Evolutionary conservation across 2,797 vertebrate species (phyloP), one percentile per base, ranked within the genome.

Genomic region (Lutjanus campechanus): DNA sequence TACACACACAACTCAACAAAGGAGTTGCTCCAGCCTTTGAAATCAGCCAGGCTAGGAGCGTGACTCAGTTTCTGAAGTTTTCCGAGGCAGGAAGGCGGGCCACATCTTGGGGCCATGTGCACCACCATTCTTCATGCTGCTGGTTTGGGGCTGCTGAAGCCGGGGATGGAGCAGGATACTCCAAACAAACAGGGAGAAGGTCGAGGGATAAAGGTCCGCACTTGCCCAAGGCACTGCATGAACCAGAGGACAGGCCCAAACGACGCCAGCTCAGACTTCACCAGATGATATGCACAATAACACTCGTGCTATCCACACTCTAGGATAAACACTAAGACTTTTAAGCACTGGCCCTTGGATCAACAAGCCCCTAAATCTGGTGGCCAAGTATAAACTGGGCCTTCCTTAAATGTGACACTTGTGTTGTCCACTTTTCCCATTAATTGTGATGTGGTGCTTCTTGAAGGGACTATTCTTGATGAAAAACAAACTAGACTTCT

Each of bases 101-200:
- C 88, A 94, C 95, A 94, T 95, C 90, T 93, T 93, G 91, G 89
- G 81, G 72, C 91, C 94, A 94, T 91, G 89, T 95, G 93, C 87
- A 77, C 59, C 13, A 7, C 77, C 36, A 73, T 66, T 81, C 81
- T 81, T 69, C 49, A 59, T 47, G 46, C 84, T 77, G 80, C 83
- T 72, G 72, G 55, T 77, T 81, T 44, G 36, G 69, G 79, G 83
- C 75, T 47, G 29, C 29, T 61, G 63, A 72, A 55, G 73, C 53
- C 22, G 70, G 73, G 77, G 78, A 76, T 46, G 79, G 63, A 81
- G 84, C 55, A n/a, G 64, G 70, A 69, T 69, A 63, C 77, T 89
- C 77, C 79, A 88, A 91, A 91, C 82, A 91, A 88, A 92, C 86
- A 78, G 66, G 69, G 72, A 72, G 66, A 47, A 17, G 75, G 79